phyloP scores from a whole-genome alignment of 2,888 invertebrate genomes.

The Acanthopleura granulata region DNA sequence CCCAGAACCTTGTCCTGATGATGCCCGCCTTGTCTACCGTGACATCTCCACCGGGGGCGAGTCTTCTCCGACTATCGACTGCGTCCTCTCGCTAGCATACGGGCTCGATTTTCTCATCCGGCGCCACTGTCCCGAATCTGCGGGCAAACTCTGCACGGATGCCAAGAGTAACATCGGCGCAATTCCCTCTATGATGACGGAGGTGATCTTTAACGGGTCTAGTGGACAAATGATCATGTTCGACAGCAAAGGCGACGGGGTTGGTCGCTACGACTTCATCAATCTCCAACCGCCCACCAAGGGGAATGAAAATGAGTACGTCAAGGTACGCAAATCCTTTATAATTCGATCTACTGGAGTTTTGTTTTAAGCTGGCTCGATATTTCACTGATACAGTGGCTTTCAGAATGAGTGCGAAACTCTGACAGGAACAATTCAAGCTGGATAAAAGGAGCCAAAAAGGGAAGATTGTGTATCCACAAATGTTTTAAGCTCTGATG shows the following conservation, averaged over 20 bases:
- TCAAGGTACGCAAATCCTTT: neutral
- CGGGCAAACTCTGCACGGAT: neutral
- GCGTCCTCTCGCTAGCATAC: conserved; percentile 2
- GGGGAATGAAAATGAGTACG: neutral
- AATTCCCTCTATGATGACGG: conserved; percentile 4
- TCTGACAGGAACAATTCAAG: no score
- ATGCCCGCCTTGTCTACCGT: neutral
- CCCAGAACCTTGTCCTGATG: conserved; percentile 2
- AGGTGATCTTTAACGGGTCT: conserved; percentile 6
- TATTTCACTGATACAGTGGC: no score
- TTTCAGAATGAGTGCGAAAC: no score
- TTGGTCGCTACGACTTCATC: conserved; percentile 11
- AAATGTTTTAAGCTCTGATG: no score
- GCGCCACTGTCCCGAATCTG: neutral
- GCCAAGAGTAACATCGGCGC: neutral
- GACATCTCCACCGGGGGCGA: conserved; percentile 7
- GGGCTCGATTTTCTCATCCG: neutral
- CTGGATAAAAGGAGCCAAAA: no score
- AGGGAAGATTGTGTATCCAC: no score
- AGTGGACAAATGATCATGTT: neutral
- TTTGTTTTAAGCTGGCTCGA: no score
- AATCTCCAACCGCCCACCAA: neutral
- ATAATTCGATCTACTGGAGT: no score
- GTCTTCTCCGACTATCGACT: conserved; percentile 10
- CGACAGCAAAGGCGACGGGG: conserved; percentile 14